These are phyloP conservation scores for Cyprinodon diabolis DNA, from an alignment of 2,797 vertebrate genomes.

Conservation along the genomic window DNA sequence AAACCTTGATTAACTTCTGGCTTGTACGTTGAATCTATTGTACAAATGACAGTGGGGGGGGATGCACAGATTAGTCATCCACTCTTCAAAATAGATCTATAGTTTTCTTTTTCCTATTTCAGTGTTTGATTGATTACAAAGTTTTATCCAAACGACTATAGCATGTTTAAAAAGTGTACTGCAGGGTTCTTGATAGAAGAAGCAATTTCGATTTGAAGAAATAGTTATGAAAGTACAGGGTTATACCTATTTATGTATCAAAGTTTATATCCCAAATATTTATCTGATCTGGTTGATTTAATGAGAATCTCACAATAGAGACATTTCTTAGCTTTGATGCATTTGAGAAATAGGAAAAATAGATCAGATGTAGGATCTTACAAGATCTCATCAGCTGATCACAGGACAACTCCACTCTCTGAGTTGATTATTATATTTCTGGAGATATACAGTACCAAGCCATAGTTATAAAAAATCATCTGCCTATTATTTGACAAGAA, in stretches of 20 bases:
- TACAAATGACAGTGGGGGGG: too few relatives aligned
- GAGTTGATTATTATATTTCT: background rate
- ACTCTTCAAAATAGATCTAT: background rate
- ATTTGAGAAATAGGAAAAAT: background rate
- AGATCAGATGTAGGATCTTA: background rate
- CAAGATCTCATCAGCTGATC: background rate
- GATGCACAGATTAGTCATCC: background rate
- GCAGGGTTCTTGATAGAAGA: background rate
- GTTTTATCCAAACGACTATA: background rate
- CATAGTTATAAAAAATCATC: conserved; percentile 2
- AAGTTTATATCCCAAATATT: background rate
- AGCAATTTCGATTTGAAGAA: background rate
- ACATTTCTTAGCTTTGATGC: background rate
- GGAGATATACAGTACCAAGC: conserved; percentile 6
- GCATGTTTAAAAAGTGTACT: background rate
- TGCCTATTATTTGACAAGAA: background rate
- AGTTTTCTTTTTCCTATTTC: background rate
- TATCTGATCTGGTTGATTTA: background rate
- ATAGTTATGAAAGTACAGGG: background rate
- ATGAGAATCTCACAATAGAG: background rate
- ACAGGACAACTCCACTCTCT: background rate
- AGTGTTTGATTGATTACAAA: background rate
- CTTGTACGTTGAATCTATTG: too few relatives aligned
- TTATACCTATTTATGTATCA: background rate
- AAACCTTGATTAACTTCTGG: too few relatives aligned